Conservation (phyloP, 1,140 invertebrate species). For the Drosophila varians region DNA sequence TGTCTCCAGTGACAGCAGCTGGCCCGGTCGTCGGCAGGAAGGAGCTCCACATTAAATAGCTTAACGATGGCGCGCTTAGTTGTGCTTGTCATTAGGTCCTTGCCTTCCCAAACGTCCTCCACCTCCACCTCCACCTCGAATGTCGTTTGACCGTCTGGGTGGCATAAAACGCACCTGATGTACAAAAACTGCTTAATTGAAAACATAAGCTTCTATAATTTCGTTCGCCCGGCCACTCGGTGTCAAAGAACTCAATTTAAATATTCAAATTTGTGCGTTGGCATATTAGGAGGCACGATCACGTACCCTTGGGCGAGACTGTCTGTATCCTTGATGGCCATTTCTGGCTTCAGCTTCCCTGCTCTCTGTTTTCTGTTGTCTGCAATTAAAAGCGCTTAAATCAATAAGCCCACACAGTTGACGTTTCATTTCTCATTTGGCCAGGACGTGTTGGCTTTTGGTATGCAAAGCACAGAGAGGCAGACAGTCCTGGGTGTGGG, state of each 20-base stretch:
- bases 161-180: conserved; percentile 77
- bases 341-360: conserved; percentile 11
- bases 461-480: conserved; percentile 65
- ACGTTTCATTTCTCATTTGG: conserved; percentile 58
- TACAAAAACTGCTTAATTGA: conserved; percentile 79
- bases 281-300: conserved; percentile 67
- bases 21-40: conserved; percentile 22
- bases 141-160: conserved; percentile 44
- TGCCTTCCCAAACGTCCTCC: conserved; percentile 4
- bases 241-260: conserved; percentile 49
- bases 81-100: conserved; percentile 60
- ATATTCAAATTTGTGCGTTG: conserved; percentile 71
- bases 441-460: conserved; percentile 41
- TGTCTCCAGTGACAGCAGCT: conserved; percentile 62
- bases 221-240: conserved; percentile 27
- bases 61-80: conserved; percentile 51
- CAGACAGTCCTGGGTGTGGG: not conserved
- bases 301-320: conserved; percentile 21
- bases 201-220: conserved; percentile 78
- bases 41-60: conserved; percentile 70
- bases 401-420: conserved; percentile 59
- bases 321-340: conserved; percentile 5
- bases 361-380: conserved; percentile 26
- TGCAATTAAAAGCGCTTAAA: conserved; percentile 72
- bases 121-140: not conserved